Evolutionary conservation across 2,888 invertebrate species (phyloP).

Genomic region (Papilio elwesi): DNA sequence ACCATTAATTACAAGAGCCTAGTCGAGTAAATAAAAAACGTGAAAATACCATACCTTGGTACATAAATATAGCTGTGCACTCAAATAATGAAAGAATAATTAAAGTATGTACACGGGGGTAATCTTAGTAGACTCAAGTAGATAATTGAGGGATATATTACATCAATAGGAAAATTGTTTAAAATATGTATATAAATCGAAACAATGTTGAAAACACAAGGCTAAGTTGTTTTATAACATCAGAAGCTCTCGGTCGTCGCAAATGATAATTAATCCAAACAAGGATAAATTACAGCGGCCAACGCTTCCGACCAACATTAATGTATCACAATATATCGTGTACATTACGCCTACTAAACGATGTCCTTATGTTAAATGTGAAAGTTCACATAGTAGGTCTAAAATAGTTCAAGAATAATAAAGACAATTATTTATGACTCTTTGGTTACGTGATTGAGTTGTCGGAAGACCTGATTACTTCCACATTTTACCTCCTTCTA

Average conservation of each 20-base stretch:
- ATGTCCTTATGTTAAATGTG: background rate
- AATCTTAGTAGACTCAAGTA: no score
- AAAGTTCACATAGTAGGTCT: background rate
- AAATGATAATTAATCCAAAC: constrained; percentile 21
- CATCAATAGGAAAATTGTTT: background rate
- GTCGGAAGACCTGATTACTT: no score
- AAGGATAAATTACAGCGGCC: constrained; percentile 26
- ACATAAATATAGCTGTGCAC: no score
- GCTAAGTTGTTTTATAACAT: constrained; percentile 21
- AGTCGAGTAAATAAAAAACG: no score
- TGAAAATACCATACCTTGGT: no score
- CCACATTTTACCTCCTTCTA: no score
- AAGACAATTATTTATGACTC: background rate
- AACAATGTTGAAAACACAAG: background rate
- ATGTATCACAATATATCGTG: constrained; percentile 10
- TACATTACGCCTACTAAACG: constrained; percentile 1
- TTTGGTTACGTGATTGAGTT: no score
- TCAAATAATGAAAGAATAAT: no score
- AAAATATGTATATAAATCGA: background rate
- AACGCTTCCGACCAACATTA: constrained; percentile 8
- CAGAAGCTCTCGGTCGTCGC: constrained; percentile 12
- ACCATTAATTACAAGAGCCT: no score
- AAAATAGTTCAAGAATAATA: background rate
- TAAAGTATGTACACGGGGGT: no score
- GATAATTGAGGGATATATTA: no score